Evolutionary conservation across 2,797 vertebrate genomes (phyloP), one percentile per base, ranked within the genome.

Genomic region (Sciurus vulgaris): DNA sequence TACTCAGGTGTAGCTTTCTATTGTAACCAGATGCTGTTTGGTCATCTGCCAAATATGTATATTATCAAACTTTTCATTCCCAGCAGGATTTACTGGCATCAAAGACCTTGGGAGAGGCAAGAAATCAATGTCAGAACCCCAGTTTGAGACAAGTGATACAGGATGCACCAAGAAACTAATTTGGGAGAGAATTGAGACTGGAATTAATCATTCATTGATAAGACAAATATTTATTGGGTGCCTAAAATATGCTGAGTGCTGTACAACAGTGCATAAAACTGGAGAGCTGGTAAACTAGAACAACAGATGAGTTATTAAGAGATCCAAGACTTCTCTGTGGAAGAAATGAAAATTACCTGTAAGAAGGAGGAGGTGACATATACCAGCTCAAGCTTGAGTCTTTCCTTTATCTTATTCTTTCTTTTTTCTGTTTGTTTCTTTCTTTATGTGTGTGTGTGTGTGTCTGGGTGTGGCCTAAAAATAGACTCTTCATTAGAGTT

Each of bases 101-200:
- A 91, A 78, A 94, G n/a, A 76, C 22, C 17, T n/a, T 74, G 3
- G 28, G 18, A 65, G 49, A 93, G 10, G 7, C 44, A 92, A 95
- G 41, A 67, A 90, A 69, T 54, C 59, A 76, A 82, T 72, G 56
- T 91, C 11, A 81, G 84, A 49, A 93, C 33, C 41, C 41, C n/a
- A 56, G 6, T 93, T 56, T 51, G 79, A 91, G 24, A 28, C 18
- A 38, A 85, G 18, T 38, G 33, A 95, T 69, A 56, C 49, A 78
- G 8, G 44, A 72, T n/a, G 5, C 22, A 70, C 20, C 2, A 59
- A 84, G 35, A 95, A 73, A 26, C 61, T 91, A 33, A 89, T 89
- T 93, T 94, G 82, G 49, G 18, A 73, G 63, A 82, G 51, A 93
- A 90, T 6, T 70, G 47, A 84, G 38, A 56, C 61, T 70, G 30